Conservation (phyloP, 2,113 vertebrate genomes). For the Prolemur simus region DNA sequence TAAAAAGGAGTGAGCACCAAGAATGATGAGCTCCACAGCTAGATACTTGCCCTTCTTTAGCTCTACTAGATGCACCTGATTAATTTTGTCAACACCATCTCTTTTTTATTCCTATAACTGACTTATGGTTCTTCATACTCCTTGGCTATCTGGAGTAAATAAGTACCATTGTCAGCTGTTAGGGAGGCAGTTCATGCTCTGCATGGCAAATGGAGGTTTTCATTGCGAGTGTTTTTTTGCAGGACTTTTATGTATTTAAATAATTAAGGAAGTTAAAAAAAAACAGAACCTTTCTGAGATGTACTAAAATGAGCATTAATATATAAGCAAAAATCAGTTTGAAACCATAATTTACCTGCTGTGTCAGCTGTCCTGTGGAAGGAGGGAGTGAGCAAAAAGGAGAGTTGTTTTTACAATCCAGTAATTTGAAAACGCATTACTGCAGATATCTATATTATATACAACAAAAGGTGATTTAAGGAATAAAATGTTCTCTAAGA, state of each 20-base stretch:
- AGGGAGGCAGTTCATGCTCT: neutral
- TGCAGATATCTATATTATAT: neutral
- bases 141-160: neutral
- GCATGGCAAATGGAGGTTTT: neutral
- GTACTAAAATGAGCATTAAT: neutral
- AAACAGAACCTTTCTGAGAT: neutral
- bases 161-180: neutral
- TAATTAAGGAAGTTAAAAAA: neutral
- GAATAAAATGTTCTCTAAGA: neutral
- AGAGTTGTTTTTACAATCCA: neutral
- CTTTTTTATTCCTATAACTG: neutral
- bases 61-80: neutral
- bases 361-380: neutral
- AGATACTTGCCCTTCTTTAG: neutral
- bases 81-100: neutral
- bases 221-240: neutral
- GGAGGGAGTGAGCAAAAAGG: neutral
- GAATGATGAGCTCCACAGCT: neutral
- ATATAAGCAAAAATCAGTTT: neutral
- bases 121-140: neutral
- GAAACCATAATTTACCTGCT: neutral
- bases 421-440: neutral
- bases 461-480: neutral
- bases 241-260: neutral
- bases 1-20: neutral